Percentiles rank a stretch among this genome's conserved stretches.
Conservation (phyloP, 2,888 invertebrate species). For the Smittia sp. region DNA sequence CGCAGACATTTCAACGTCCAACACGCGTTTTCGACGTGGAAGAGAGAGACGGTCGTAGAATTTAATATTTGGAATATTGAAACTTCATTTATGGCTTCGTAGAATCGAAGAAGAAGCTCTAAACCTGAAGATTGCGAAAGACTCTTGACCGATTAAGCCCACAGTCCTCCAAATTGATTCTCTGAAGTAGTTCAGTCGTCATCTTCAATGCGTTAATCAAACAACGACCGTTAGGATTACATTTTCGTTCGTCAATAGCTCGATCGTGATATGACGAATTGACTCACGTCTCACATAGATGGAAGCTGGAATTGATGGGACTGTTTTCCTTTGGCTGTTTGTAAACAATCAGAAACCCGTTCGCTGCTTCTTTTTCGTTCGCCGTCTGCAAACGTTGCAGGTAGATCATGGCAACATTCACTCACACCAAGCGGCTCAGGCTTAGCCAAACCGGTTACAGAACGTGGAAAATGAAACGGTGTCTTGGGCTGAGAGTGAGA, state of each 20-base stretch:
- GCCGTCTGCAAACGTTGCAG: neutral
- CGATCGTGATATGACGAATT: constrained; percentile 9
- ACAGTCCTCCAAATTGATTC: no score
- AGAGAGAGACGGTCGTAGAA: neutral
- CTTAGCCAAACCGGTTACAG: neutral
- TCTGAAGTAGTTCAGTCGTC: no score
- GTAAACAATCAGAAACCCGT: constrained; percentile 12
- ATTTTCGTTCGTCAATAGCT: no score
- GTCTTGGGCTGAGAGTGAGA: constrained; percentile 1
- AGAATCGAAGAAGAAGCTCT: no score
- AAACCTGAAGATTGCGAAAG: no score
- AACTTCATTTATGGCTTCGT: no score
- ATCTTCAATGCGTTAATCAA: no score
- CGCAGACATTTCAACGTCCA: neutral
- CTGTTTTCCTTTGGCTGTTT: neutral
- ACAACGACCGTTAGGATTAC: no score
- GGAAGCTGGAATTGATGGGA: neutral
- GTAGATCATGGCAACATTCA: neutral
- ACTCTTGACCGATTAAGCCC: no score
- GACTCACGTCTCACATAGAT: neutral
- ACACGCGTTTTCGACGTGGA: neutral
- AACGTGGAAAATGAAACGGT: constrained; percentile 36
- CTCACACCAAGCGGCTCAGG: constrained; percentile 8
- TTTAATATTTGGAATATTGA: neutral
- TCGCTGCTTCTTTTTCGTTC: neutral